phyloP scores from a whole-genome alignment of 1,140 invertebrate genomes.

The Drosophila baimaii region DNA sequence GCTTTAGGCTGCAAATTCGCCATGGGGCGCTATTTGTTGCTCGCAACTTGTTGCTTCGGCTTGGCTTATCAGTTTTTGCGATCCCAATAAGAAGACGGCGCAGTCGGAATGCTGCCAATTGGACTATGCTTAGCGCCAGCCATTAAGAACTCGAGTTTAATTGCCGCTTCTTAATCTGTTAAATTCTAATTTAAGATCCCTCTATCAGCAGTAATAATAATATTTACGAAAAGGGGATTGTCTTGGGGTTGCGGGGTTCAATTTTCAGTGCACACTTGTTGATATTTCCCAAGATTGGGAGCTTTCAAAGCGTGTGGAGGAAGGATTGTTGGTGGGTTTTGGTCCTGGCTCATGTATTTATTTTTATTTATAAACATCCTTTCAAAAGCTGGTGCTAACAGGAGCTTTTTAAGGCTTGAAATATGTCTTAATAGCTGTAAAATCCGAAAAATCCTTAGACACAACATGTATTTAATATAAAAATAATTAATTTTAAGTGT shows the following conservation, averaged over 20 bases:
- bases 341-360: neutral
- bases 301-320: neutral
- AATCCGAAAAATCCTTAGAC: neutral
- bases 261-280: slow-evolving; percentile 42
- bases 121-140: slow-evolving; percentile 30
- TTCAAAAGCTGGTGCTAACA: neutral
- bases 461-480: neutral
- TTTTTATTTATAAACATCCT: neutral
- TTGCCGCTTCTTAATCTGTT: slow-evolving; percentile 9
- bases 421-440: neutral
- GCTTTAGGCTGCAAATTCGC: slow-evolving; percentile 26
- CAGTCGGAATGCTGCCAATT: slow-evolving; percentile 4
- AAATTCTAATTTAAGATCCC: slow-evolving; percentile 20
- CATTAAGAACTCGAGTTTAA: slow-evolving; percentile 44
- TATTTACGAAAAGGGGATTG: neutral
- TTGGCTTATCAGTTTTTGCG: neutral
- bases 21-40: slow-evolving; percentile 34
- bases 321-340: neutral
- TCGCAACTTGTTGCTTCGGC: slow-evolving; percentile 45
- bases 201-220: slow-evolving; percentile 7
- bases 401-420: neutral
- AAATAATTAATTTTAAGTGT: too few species aligned
- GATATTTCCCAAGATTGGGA: slow-evolving; percentile 2
- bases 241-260: neutral
- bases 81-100: neutral